Conservation (phyloP, 2,797 vertebrate genomes). For the Darevskia nairensis region DNA sequence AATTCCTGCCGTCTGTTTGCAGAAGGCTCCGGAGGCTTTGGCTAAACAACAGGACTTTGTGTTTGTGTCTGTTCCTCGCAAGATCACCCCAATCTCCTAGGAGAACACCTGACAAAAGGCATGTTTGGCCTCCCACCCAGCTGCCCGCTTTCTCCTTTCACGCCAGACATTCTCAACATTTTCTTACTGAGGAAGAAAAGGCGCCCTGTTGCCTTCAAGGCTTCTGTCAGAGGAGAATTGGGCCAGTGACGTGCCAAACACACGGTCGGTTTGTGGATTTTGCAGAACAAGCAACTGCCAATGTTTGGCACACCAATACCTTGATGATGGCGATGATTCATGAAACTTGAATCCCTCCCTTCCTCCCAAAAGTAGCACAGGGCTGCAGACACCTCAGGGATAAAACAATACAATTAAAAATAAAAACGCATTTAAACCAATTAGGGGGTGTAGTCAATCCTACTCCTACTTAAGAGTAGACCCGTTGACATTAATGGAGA, state of each 20-base stretch:
- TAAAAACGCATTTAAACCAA: too few relatives aligned
- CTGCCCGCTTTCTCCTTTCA: not conserved
- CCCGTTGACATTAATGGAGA: too few relatives aligned
- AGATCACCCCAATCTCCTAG: constrained; percentile 17
- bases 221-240: not conserved
- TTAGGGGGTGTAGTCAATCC: too few relatives aligned
- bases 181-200: not conserved
- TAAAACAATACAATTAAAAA: not conserved
- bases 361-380: too few relatives aligned
- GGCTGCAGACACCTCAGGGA: not conserved
- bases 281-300: not conserved
- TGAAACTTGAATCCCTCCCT: too few relatives aligned
- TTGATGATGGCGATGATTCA: not conserved
- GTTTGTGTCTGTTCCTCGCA: not conserved
- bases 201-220: not conserved
- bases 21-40: not conserved
- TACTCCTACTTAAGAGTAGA: too few relatives aligned
- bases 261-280: not conserved
- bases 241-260: not conserved
- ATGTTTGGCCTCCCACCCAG: not conserved
- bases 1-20: not conserved
- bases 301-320: too few relatives aligned
- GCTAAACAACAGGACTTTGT: constrained; percentile 5
- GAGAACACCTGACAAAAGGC: constrained; percentile 29
- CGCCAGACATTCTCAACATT: not conserved